Percentiles rank a stretch among this genome's conserved stretches.
Evolutionary conservation across 2,113 vertebrate species (phyloP).

Genomic region (Thunnus maccoyii): DNA sequence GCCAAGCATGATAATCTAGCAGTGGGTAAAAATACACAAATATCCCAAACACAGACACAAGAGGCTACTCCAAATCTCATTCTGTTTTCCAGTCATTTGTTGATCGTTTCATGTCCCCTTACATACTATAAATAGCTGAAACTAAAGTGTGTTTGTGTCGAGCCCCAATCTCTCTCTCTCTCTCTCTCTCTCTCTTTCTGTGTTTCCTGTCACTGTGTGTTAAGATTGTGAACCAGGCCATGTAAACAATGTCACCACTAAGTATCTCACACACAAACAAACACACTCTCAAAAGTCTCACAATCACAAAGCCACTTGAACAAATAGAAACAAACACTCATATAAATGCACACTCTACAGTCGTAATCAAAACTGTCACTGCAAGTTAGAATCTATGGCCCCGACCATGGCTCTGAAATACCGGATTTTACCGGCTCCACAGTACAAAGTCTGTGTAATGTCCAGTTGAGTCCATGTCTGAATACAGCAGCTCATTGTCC

Average conservation of each 20-base stretch:
- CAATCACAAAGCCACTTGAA: not conserved
- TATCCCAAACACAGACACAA: not conserved
- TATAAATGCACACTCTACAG: not conserved
- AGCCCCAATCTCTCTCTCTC: no score
- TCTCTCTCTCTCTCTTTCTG: not conserved
- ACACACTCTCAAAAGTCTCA: not conserved
- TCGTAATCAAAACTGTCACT: conserved; percentile 42
- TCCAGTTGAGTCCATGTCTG: no score
- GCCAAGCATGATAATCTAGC: not conserved
- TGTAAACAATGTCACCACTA: conserved; percentile 34
- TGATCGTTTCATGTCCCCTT: not conserved
- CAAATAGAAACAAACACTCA: not conserved
- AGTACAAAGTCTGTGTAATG: no score
- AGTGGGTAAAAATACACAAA: not conserved
- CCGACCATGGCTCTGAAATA: no score
- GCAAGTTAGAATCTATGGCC: no score
- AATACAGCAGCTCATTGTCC: no score
- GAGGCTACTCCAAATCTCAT: no score
- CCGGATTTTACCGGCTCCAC: no score
- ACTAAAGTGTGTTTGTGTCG: conserved; percentile 12
- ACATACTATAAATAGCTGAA: not conserved
- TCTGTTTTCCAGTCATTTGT: no score
- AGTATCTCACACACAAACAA: not conserved
- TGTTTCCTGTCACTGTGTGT: conserved; percentile 41
- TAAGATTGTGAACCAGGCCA: conserved; percentile 33